Evolutionary conservation across 2,888 invertebrate species (phyloP).

Genomic region (Epirrhoe alternata): DNA sequence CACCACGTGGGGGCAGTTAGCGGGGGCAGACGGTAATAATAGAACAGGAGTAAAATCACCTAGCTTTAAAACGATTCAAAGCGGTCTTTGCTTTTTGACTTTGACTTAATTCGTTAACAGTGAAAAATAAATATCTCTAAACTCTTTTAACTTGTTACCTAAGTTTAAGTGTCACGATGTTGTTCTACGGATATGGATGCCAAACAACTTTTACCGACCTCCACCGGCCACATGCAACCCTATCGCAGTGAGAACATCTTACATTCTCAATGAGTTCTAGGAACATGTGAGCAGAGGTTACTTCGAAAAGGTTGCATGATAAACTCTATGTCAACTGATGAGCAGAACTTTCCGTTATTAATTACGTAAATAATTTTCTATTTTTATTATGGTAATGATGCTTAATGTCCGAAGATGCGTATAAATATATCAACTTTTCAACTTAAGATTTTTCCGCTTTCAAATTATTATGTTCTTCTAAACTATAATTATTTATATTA

Average conservation of each 20-base stretch:
- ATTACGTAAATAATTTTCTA: slow-evolving; percentile 13
- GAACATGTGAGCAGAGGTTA: slow-evolving; percentile 4
- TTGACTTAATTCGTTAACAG: no score
- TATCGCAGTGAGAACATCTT: slow-evolving; percentile 28
- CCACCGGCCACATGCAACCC: slow-evolving; percentile 17
- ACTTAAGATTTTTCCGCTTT: not conserved
- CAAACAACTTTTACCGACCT: slow-evolving; percentile 59
- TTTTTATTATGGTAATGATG: slow-evolving; percentile 9
- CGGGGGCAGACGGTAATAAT: no score
- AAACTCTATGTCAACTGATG: slow-evolving; percentile 19
- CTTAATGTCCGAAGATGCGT: slow-evolving; percentile 2
- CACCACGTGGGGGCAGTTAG: no score
- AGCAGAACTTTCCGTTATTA: slow-evolving; percentile 21
- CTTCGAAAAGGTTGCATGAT: slow-evolving; percentile 21
- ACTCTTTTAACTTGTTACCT: slow-evolving; percentile 33
- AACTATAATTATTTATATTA: not conserved
- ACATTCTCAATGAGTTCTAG: not conserved
- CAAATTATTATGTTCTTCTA: not conserved
- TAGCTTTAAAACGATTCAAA: no score
- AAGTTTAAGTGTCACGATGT: slow-evolving; percentile 49
- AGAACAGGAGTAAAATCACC: no score
- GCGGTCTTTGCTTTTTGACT: no score
- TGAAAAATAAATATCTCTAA: not conserved
- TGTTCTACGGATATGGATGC: slow-evolving; percentile 45
- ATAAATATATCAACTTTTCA: not conserved